Evolutionary conservation across 1,140 invertebrate species (phyloP), one percentile per base, ranked within the genome.

Genomic region (Sarcophaga peregrina): DNA sequence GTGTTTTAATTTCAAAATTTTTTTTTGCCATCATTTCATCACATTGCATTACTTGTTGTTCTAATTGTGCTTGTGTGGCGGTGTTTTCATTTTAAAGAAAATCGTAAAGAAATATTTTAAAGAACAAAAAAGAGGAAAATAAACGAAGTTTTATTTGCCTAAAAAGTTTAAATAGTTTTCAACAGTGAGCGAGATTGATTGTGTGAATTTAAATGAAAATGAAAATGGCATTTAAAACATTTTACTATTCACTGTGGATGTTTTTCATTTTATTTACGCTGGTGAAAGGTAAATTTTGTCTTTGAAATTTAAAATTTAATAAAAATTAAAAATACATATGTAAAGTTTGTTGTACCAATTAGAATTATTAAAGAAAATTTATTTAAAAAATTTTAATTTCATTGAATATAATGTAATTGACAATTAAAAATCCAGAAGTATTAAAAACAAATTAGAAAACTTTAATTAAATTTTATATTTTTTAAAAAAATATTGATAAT

Each of bases 301-400:
- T 78, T 8, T 50, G 10, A 25, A n/a, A 76, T 17, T 47, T 48
- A 78, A 25, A 17, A 68, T n/a, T n/a, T n/a, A 68, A 68, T 9
- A 68, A 68, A 68, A 17, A 20, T n/a, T 62, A n/a, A n/a, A 62
- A n/a, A 20, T 4, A 8, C 50, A 11, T 4, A 10, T 17, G 10
- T 46, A 8, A 50, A 78, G 11, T 78, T 50, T 78, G 75, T 78
- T 78, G 75, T n/a, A 78, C 47, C 75, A 78, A 72, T 72, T 72
- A 72, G 7, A 25, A 54, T 25, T 72, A 20, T 72, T 5, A 72
- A 72, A 25, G 11, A 17, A 68, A 68, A n/a, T 8, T 2, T 37
- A 4, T 1, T 37, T 37, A 37, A 37, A 37, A 37, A n/a, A n/a
- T n/a, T n/a, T n/a, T n/a, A n/a, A n/a, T n/a, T n/a, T n/a, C n/a